Conservation (phyloP, 2,888 invertebrate species). For the Oscheius sp. region DNA sequence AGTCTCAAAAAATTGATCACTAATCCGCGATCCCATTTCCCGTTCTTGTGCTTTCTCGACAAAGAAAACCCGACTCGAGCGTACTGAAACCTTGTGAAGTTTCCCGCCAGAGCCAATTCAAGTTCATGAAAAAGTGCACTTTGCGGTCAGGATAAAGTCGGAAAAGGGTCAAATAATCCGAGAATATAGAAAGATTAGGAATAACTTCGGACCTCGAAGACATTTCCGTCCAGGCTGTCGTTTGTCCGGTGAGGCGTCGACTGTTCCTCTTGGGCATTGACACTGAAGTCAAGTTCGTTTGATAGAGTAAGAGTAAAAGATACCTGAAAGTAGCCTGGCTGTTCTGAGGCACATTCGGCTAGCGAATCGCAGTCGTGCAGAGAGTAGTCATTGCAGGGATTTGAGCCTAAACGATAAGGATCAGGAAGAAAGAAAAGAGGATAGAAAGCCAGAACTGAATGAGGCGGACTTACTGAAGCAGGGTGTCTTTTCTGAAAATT, state of each 20-base stretch:
- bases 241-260: constrained; percentile 65
- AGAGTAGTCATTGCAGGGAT: constrained; percentile 73
- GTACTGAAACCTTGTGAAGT: no score
- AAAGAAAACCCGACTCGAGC: no score
- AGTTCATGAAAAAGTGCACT: no score
- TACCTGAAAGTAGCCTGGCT: constrained; percentile 72
- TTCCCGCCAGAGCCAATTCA: no score
- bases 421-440: background rate
- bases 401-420: constrained; percentile 58
- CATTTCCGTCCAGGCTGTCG: constrained; percentile 71
- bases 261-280: constrained; percentile 69
- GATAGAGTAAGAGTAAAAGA: constrained; percentile 10
- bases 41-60: no score
- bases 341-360: constrained; percentile 70
- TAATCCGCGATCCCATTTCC: no score
- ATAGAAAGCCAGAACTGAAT: background rate
- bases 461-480: background rate
- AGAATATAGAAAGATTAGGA: background rate
- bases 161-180: background rate
- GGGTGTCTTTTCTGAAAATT: background rate
- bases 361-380: constrained; percentile 72
- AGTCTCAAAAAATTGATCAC: no score
- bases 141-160: background rate
- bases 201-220: constrained; percentile 59
- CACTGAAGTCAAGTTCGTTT: constrained; percentile 36